A percentile compares a stretch with the other conserved stretches of the same genome.
Conservation (phyloP, 2,113 vertebrate genomes). For the Phrynosoma platyrhinos region DNA sequence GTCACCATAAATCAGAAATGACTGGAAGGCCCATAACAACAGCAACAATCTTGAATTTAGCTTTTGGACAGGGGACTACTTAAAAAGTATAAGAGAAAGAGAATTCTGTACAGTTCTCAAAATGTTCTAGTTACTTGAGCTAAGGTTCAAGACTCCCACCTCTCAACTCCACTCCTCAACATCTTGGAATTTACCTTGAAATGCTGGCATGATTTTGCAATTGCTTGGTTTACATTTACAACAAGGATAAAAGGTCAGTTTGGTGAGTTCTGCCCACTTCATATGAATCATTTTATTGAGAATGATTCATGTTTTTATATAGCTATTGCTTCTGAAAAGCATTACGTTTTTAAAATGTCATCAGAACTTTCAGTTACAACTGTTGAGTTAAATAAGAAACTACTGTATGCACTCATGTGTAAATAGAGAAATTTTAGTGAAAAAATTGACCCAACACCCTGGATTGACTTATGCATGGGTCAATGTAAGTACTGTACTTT, state of each 20-base stretch:
- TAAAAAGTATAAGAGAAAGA: background rate
- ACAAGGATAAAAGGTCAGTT: background rate
- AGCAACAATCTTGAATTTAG: background rate
- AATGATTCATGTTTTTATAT: background rate
- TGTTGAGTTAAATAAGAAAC: background rate
- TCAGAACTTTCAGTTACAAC: background rate
- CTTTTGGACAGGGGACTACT: background rate
- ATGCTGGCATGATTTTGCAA: background rate
- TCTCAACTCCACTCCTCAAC: background rate
- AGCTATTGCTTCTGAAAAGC: conserved; percentile 6
- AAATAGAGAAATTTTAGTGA: no score
- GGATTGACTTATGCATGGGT: no score
- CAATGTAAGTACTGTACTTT: no score
- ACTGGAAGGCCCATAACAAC: no score
- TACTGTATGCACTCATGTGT: no score
- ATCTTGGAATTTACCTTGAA: background rate
- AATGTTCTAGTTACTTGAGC: background rate
- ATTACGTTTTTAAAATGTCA: conserved; percentile 18
- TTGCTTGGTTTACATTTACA: background rate
- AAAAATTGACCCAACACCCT: no score
- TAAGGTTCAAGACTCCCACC: background rate
- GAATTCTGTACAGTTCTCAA: background rate
- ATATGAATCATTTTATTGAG: conserved; percentile 1
- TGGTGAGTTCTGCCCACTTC: background rate
- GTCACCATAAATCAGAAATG: no score